Base-by-base conservation (phyloP, 2,888 invertebrate species). In the Strigamia maritima region DNA sequence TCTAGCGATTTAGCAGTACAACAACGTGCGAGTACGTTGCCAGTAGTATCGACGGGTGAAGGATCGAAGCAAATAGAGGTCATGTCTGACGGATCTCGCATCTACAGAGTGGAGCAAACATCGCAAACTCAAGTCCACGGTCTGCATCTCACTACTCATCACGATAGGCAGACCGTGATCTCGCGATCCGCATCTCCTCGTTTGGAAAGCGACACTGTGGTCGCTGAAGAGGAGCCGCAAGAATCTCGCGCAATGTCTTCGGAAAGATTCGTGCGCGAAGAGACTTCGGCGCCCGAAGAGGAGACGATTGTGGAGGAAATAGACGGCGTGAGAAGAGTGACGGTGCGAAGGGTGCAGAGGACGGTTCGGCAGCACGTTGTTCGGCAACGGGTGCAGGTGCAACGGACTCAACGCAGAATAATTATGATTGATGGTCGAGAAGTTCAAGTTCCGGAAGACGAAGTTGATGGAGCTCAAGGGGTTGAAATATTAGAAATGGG, bases 381-480 rank as follows among this genome's bases (percentile, higher is more conserved):
- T 14, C 70, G 75, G 7, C 79, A 79, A n/a, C 74, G 70, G 7
- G 79, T 79, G 19, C 79, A 74, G 16, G 75, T 74, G 1, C 79
- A 74, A 12, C 38, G 92, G 81, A 92, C 94, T 22, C 92, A 94
- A 78, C 89, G 92, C 79, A 90, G 91, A 82, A 90, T 93, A 2
- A 91, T 92, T 0, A 91, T 94, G 6, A 90, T 94, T 80, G 92
- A 94, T 84, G 94, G 94, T 0, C 92, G 93, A 86, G 94, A 94
- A 86, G 92, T 92, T 81, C 90, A 94, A 86, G 92, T 92, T 81
- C 90, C 16, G 12, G 75, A 75, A 19, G 75, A 75, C 31, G 75
- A 75, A 38, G 14, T 35, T 1, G 75, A 75, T 35, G 75, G 75
- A 1, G 31, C 19, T 12, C 26, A 24, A 16, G 65, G 65, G 10